Evolutionary conservation across 1,140 invertebrate genomes (phyloP), one percentile per base, ranked within the genome.

Genomic region (Cheumatopsyche charites): DNA sequence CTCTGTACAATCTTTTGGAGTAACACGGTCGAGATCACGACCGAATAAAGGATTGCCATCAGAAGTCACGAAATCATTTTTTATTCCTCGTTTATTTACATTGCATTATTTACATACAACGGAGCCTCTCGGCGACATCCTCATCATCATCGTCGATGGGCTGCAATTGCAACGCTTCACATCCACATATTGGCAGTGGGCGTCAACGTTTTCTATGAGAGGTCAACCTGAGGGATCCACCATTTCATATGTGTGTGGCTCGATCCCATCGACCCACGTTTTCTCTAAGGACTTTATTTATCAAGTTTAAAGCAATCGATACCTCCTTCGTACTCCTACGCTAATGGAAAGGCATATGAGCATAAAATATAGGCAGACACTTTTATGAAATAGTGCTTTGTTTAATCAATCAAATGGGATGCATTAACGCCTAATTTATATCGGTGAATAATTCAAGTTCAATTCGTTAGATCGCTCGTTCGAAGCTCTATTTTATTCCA

Each of bases 11-110:
- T 58, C 11, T 58, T 55, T 23, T 4, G 19, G 17, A 11, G 55
- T 58, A 58, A 58, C 21, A 23, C 55, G 55, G 55, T 58, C 3
- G 21, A 58, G 55, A 25, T 58, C 55, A 25, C 55, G 55, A 58
- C 55, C 55, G 12, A 21, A 17, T 15, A 9, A 15, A 52, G 7
- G 23, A 58, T 25, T 58, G 17, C 29, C 55, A 23, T 58, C 29
- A 9, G 23, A 25, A 58, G 55, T 58, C 55, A 58, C 55, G 55
- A 23, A 58, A 36, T 36, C 21, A 23, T 25, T 25, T 58, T 58
- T 58, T 26, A 19, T 55, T 21, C 12, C 13, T n/a, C 11, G 13
- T 58, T 23, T 58, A 2, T 58, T 23, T 58, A 25, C 23, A 13
- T 58, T n/a, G n/a, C n/a, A 21, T 25, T 58, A 25, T 58, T 58